Evolutionary conservation across 2,888 invertebrate genomes (phyloP).

Genomic region (Pardosa pseudoannulata): DNA sequence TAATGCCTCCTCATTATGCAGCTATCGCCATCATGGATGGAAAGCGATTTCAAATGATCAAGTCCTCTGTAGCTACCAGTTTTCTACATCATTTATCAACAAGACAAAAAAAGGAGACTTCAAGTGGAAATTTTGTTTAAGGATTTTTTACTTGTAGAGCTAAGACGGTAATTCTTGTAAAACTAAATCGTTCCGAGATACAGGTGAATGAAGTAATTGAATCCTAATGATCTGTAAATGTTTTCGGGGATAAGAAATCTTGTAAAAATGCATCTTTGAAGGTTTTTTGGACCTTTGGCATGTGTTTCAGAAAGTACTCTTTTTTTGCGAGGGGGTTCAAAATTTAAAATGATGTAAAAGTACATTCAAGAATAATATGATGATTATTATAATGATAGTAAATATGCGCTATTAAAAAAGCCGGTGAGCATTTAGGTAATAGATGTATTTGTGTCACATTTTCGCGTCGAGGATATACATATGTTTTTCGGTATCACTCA

Average conservation of each 20-base stretch:
- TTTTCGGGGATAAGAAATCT: neutral
- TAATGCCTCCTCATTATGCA: neutral
- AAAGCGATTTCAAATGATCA: constrained; percentile 57
- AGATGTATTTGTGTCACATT: neutral
- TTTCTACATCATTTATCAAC: neutral
- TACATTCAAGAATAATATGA: neutral
- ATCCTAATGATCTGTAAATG: neutral
- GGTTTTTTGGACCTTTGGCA: neutral
- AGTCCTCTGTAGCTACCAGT: neutral
- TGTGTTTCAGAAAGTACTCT: neutral
- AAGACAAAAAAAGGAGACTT: neutral
- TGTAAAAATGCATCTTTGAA: neutral
- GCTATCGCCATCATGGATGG: constrained; percentile 18
- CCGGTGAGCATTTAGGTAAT: neutral
- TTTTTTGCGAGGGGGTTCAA: neutral
- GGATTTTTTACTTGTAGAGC: neutral
- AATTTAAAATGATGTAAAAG: neutral
- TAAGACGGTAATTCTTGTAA: neutral
- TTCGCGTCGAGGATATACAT: too few relatives aligned
- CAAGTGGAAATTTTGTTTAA: neutral
- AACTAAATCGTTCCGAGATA: neutral
- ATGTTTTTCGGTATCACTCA: too few relatives aligned
- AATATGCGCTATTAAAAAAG: neutral
- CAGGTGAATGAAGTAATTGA: constrained; percentile 7
- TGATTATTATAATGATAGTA: neutral